Evolutionary conservation across 2,888 invertebrate genomes (phyloP).

Genomic region (Alviniconcha strummeri): DNA sequence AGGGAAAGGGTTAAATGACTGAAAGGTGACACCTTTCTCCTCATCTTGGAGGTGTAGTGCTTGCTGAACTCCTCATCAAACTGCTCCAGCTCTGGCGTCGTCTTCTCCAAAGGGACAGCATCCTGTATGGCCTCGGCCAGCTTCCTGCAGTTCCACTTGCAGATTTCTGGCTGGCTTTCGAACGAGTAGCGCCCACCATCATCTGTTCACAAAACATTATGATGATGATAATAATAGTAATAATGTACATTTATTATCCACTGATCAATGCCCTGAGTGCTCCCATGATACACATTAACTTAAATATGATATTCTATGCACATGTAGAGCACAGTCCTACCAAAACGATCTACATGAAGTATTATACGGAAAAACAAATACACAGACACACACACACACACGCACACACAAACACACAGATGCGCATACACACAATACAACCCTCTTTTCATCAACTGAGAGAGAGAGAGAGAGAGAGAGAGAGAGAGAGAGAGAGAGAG

Average conservation of each 20-base stretch:
- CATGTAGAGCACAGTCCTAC: too few species aligned
- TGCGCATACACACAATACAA: too few species aligned
- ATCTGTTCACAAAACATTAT: slow-evolving; percentile 64
- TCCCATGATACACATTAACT: neutral
- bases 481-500: too few species aligned
- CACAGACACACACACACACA: too few species aligned
- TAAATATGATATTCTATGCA: too few species aligned
- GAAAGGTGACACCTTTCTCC: slow-evolving; percentile 77
- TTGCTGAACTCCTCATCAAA: slow-evolving; percentile 70
- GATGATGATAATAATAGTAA: neutral
- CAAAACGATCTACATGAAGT: too few species aligned
- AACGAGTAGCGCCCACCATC: slow-evolving; percentile 79
- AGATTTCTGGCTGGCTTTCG: slow-evolving; percentile 79
- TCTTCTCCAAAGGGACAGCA: slow-evolving; percentile 68
- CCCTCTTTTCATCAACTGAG: too few species aligned
- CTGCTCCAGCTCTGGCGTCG: slow-evolving; percentile 64
- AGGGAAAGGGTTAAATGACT: too few species aligned
- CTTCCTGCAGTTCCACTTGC: slow-evolving; percentile 80
- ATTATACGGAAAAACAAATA: too few species aligned
- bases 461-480: too few species aligned
- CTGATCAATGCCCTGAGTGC: neutral
- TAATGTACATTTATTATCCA: neutral
- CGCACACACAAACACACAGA: too few species aligned
- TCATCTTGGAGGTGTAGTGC: slow-evolving; percentile 71
- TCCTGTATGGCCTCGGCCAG: slow-evolving; percentile 79